Percentiles rank a stretch among this genome's conserved stretches.
phyloP scores from a whole-genome alignment of 2,797 vertebrate genomes.

The Rachycentron canadum region DNA sequence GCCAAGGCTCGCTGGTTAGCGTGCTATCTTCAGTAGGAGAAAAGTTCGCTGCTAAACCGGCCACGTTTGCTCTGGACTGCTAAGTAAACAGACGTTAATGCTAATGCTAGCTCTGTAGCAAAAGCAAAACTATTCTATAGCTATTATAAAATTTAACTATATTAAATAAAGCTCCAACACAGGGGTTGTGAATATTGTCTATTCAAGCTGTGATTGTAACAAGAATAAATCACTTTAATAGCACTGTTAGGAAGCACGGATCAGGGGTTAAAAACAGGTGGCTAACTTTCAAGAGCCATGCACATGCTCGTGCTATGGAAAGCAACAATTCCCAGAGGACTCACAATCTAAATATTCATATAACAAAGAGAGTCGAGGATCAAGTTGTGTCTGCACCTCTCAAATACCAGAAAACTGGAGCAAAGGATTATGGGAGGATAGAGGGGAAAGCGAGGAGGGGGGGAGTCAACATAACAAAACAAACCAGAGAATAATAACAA shows the following conservation, averaged over 20 bases:
- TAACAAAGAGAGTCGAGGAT: slow-evolving; percentile 23
- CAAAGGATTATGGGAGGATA: slow-evolving; percentile 54
- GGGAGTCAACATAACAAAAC: slow-evolving; percentile 31
- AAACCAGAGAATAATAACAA: slow-evolving; percentile 30
- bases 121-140: too few relatives aligned
- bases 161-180: too few relatives aligned
- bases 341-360: slow-evolving; percentile 35
- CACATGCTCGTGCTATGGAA: not conserved
- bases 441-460: not conserved
- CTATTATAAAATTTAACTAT: too few relatives aligned
- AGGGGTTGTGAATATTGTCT: too few relatives aligned
- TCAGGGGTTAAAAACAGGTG: not conserved
- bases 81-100: too few relatives aligned
- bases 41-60: too few relatives aligned
- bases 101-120: too few relatives aligned
- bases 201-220: slow-evolving; percentile 1
- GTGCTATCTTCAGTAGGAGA: too few relatives aligned
- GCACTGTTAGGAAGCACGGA: not conserved
- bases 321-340: not conserved
- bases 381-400: slow-evolving; percentile 24
- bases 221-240: slow-evolving; percentile 1
- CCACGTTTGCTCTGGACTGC: too few relatives aligned
- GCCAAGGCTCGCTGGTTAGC: too few relatives aligned
- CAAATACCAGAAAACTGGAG: slow-evolving; percentile 31
- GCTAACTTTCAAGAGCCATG: not conserved